These are phyloP conservation scores for Naja naja DNA, from an alignment of 2,113 vertebrate genomes.

Conservation along the genomic window DNA sequence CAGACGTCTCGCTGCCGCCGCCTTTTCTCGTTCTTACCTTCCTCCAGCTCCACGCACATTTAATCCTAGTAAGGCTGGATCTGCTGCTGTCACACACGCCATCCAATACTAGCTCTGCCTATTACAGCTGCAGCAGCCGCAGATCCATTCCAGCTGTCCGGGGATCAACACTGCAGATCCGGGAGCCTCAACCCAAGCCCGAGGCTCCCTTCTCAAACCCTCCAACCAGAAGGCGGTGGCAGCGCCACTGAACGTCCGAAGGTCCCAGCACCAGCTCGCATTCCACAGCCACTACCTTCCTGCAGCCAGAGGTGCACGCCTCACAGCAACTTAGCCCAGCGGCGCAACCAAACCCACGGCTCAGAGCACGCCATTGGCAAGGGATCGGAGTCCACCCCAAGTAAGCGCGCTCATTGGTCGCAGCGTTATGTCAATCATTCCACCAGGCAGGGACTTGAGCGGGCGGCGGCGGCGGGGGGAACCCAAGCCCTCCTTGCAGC, in stretches of 20 bases:
- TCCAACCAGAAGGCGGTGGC: background rate
- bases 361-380: slow-evolving; percentile 19
- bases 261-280: slow-evolving; percentile 6
- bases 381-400: accelerated
- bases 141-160: slow-evolving; percentile 45
- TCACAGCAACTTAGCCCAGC: slow-evolving; percentile 4
- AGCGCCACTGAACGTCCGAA: background rate
- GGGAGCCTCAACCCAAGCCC: slow-evolving; percentile 17
- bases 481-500: background rate
- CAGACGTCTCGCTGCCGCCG: background rate
- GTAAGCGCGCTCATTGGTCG: background rate
- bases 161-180: slow-evolving; percentile 52
- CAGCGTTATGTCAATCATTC: accelerated
- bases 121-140: slow-evolving; percentile 39
- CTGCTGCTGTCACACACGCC: slow-evolving; percentile 13
- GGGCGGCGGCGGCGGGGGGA: background rate
- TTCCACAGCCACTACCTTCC: slow-evolving; percentile 36
- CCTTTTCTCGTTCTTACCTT: slow-evolving; percentile 44
- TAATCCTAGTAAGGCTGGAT: slow-evolving; percentile 26
- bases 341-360: background rate
- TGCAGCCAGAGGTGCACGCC: slow-evolving; percentile 11
- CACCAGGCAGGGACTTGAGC: too few relatives aligned
- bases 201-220: background rate
- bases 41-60: slow-evolving; percentile 23
- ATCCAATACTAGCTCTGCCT: slow-evolving; percentile 20